These are phyloP conservation scores for Misgurnus anguillicaudatus DNA, from an alignment of 2,113 vertebrate genomes.

Conservation along the genomic window DNA sequence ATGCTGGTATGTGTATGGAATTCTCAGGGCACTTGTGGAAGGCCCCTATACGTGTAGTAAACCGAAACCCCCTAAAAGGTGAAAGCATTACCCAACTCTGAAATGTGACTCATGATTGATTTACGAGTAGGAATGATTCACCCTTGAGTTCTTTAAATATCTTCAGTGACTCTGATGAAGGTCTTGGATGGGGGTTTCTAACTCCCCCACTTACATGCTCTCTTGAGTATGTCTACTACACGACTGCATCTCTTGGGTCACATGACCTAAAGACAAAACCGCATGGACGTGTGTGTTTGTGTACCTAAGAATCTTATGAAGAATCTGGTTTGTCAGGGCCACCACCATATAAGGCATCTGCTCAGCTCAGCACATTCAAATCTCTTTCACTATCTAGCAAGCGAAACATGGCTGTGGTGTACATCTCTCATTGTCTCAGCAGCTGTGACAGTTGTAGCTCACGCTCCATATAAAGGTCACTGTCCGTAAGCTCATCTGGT, in stretches of 20 bases:
- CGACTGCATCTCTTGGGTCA: not conserved
- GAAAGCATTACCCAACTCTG: conserved; percentile 61
- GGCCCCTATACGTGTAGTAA: not conserved
- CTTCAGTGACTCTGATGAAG: conserved; percentile 3
- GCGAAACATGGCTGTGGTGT: not conserved
- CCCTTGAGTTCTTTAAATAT: conserved; percentile 46
- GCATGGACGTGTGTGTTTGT: not conserved
- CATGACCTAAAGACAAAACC: conserved; percentile 2
- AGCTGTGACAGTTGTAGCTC: conserved; percentile 3
- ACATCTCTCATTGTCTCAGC: not conserved
- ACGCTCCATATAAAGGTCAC: conserved; percentile 29
- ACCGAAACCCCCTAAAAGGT: conserved; percentile 48
- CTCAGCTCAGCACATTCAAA: conserved; percentile 25
- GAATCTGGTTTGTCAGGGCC: conserved; percentile 21
- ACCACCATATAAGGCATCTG: conserved; percentile 15
- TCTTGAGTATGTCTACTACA: not conserved
- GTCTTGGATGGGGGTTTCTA: not conserved
- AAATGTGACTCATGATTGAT: conserved; percentile 59
- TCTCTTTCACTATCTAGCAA: conserved; percentile 13
- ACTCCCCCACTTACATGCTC: conserved; percentile 49
- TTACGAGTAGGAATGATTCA: conserved; percentile 53
- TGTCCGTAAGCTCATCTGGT: conserved; percentile 5
- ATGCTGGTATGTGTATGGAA: not conserved
- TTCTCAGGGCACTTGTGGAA: not conserved
- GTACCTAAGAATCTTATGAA: not conserved